Evolutionary conservation across 2,797 vertebrate genomes (phyloP).

Genomic region (Hybognathus amarus): DNA sequence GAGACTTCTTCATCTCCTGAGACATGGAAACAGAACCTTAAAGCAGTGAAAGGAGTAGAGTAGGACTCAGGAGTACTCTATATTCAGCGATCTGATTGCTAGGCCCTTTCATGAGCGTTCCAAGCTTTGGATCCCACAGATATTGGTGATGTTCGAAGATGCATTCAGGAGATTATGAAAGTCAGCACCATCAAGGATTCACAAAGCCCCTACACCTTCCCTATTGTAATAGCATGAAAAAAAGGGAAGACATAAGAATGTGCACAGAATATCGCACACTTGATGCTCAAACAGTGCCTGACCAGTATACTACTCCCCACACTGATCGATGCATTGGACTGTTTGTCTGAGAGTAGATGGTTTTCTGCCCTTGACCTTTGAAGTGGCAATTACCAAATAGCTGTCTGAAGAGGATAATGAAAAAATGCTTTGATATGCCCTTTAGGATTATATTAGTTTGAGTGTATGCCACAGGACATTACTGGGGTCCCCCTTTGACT

Average conservation of each 20-base stretch:
- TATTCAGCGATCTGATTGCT: neutral
- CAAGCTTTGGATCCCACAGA: neutral
- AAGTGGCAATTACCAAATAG: neutral
- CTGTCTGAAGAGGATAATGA: neutral
- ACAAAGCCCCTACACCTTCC: neutral
- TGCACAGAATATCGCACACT: neutral
- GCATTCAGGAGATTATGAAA: neutral
- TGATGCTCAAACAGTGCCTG: neutral
- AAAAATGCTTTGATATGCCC: neutral
- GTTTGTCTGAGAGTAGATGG: neutral
- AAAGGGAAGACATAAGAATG: neutral
- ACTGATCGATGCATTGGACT: neutral
- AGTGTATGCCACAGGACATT: neutral
- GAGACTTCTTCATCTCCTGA: too few species aligned
- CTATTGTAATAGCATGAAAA: neutral
- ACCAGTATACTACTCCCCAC: neutral
- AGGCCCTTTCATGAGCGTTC: neutral
- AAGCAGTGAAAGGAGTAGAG: neutral
- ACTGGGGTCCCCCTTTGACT: too few species aligned
- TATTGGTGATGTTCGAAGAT: neutral
- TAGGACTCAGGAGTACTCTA: too few species aligned
- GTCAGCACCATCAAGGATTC: neutral
- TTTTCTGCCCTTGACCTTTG: neutral
- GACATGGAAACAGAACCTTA: neutral
- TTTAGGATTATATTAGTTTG: neutral